Evolutionary conservation across 2,888 invertebrate genomes (phyloP), one percentile per base, ranked within the genome.

Genomic region (Melikaiella ostensackeni): DNA sequence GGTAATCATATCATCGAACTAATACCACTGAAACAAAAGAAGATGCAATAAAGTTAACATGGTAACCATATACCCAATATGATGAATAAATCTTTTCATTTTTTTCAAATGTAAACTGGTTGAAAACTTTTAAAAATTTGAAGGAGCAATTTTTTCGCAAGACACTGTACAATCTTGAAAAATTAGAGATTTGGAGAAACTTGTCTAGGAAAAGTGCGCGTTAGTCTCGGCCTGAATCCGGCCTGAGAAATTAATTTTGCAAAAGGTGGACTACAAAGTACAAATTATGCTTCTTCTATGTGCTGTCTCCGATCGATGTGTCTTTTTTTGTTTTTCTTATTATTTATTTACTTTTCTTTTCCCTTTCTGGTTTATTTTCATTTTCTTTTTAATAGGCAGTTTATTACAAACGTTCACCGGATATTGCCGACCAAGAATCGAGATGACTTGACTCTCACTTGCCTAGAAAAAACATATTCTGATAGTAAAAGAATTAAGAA

Each of bases 181-280:
- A 38, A 9, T 38, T 38, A 38, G 11, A 38, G 11, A 82, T 80
- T 82, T 78, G 80, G 87, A 86, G 88, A 91, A 91, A 91, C 89
- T 89, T 85, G 86, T 84, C 84, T 87, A 86, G 90, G 90, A 91
- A 91, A 91, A 91, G 91, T 91, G 88, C 87, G 86, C 89, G 89
- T 91, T 91, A 90, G 91, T 91, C 91, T 88, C 91, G 91, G 90
- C 91, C 91, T 91, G 90, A 91, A 91, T 91, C 85, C 86, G 81
- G 83, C 84, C 91, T 80, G 8, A 59, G 57, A 59, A 74, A 59
- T 59, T 57, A 74, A 13, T 59, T 59, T 35, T 35, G 16, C 11
- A 55, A 30, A 30, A 35, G 24, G 38, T 64, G 38, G 64, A 33
- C 30, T 64, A 35, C 38, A 19, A 64, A 64, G n/a, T 64, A 35